Percentiles rank a stretch among this genome's conserved stretches.
Conservation (phyloP, 2,888 invertebrate species). For the Vannuccia rotundouncinata region DNA sequence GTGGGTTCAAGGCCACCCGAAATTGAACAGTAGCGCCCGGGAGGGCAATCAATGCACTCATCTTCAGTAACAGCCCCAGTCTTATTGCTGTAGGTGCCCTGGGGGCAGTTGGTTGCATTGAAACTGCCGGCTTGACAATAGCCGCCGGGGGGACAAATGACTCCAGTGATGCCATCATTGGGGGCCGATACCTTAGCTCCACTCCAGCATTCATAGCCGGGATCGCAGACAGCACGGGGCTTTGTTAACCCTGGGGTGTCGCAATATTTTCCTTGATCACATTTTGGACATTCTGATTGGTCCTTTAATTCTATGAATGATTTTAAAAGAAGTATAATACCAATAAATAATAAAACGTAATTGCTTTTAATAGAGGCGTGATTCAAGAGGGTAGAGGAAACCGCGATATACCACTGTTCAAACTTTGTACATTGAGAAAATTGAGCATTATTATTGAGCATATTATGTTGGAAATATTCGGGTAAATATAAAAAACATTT, state of each 20-base stretch:
- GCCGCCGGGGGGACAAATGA: conserved; percentile 49
- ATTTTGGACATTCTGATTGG: conserved; percentile 45
- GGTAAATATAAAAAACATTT: too few species aligned
- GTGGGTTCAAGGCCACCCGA: conserved; percentile 47
- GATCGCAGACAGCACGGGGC: conserved; percentile 50
- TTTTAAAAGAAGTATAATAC: too few species aligned
- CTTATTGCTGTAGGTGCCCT: conserved; percentile 52
- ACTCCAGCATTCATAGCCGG: conserved; percentile 50
- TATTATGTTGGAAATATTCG: too few species aligned
- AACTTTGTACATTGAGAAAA: too few species aligned
- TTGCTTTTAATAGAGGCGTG: too few species aligned
- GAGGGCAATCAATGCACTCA: conserved; percentile 48
- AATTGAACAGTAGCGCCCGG: conserved; percentile 49
- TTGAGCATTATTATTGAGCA: too few species aligned
- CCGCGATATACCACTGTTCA: too few species aligned
- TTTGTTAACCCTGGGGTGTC: conserved; percentile 50
- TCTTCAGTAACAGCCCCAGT: conserved; percentile 44
- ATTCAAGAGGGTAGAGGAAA: too few species aligned
- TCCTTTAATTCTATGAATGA: conserved; percentile 46
- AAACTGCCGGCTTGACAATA: conserved; percentile 50
- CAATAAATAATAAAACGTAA: too few species aligned
- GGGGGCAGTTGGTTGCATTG: conserved; percentile 46
- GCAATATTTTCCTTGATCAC: conserved; percentile 51
- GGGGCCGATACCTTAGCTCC: conserved; percentile 50
- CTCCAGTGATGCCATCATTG: conserved; percentile 48